Conservation (phyloP, 2,797 vertebrate species). For the Leptoclinus maculatus region DNA sequence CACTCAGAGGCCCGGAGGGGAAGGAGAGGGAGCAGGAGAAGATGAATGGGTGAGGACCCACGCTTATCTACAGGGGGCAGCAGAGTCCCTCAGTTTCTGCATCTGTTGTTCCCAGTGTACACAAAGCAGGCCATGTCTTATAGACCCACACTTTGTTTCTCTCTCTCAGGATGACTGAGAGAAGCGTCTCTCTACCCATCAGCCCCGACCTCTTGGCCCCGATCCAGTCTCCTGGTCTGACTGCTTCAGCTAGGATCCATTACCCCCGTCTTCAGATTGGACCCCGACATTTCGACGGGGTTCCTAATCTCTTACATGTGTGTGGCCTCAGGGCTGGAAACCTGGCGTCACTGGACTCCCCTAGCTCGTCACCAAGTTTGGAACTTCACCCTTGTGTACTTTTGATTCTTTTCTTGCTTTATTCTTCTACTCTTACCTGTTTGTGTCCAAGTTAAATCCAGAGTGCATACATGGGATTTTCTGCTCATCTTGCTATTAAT, state of each 20-base stretch:
- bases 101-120: constrained; percentile 1
- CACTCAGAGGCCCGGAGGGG: constrained; percentile 38
- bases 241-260: background rate
- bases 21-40: constrained; percentile 87
- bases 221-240: constrained; percentile 1
- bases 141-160: constrained; percentile 21
- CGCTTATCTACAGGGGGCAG: background rate
- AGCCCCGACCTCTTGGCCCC: background rate
- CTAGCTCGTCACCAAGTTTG: background rate
- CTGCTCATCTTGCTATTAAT: background rate
- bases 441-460: background rate
- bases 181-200: background rate
- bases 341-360: background rate
- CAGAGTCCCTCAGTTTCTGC: background rate
- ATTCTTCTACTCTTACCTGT: background rate
- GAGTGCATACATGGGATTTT: background rate
- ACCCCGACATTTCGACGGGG: background rate
- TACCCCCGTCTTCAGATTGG: background rate
- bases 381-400: background rate
- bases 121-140: background rate
- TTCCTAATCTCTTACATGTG: background rate
- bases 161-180: constrained; percentile 80
- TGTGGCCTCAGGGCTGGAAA: constrained; percentile 11
- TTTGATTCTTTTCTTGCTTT: background rate
- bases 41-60: constrained; percentile 89